Conservation (phyloP, 2,113 vertebrate genomes). For the Mionectes macconnelli region DNA sequence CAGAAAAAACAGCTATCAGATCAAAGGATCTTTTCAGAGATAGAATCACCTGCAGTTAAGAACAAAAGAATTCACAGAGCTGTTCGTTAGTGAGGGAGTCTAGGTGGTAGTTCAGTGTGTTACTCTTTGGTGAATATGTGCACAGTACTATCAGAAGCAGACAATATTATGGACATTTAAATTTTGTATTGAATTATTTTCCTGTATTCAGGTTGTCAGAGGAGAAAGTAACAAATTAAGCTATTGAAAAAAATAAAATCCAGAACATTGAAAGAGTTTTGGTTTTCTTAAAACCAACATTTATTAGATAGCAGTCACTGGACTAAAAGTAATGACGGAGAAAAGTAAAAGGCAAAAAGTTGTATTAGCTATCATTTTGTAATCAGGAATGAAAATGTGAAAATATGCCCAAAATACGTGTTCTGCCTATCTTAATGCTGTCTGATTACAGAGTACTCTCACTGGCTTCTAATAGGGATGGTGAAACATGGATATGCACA, state of each 20-base stretch:
- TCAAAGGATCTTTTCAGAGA: conserved; percentile 68
- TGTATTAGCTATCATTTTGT: not conserved
- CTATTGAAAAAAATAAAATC: not conserved
- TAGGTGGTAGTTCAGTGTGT: not conserved
- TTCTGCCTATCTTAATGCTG: not conserved
- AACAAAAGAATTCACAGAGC: conserved; percentile 70
- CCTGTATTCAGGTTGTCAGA: not conserved
- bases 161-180: not conserved
- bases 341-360: not conserved
- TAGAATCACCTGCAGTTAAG: conserved; percentile 70
- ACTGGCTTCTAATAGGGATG: not conserved
- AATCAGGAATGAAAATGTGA: not conserved
- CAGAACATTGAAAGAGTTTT: not conserved
- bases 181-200: not conserved
- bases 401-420: not conserved
- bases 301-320: not conserved
- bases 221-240: not conserved
- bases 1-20: conserved; percentile 73
- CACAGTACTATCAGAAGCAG: not conserved
- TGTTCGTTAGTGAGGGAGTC: conserved; percentile 45
- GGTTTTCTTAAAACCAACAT: not conserved
- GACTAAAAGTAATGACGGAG: not conserved
- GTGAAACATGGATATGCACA: not conserved
- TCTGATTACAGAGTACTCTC: not conserved
- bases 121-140: conserved; percentile 6